Evolutionary conservation across 2,888 invertebrate species (phyloP).

Genomic region (Rotaria socialis): DNA sequence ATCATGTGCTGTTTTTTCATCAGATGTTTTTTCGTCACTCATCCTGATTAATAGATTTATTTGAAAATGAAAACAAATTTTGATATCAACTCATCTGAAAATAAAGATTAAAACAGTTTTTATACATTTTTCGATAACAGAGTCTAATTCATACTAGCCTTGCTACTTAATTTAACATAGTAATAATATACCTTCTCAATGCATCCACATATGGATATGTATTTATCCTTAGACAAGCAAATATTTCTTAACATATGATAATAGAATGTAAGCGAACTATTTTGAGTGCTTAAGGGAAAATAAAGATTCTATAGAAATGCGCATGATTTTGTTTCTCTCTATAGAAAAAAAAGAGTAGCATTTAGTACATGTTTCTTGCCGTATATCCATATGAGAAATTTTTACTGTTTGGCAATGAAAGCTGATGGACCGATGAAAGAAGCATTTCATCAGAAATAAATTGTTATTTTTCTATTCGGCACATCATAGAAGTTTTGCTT

Average conservation of each 20-base stretch:
- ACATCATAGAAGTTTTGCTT: not conserved
- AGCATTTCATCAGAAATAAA: not conserved
- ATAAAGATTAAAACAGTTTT: not conserved
- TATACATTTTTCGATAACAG: not conserved
- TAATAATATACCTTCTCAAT: not conserved
- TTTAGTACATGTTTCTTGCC: not conserved
- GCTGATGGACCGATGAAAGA: conserved; percentile 1
- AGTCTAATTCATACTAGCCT: no score
- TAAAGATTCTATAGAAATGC: not conserved
- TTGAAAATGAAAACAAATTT: no score
- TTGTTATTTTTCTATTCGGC: not conserved
- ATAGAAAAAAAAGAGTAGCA: not conserved
- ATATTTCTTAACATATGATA: not conserved
- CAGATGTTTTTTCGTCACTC: not conserved
- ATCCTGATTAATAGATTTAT: not conserved
- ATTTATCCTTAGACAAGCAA: not conserved
- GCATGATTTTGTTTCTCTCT: not conserved
- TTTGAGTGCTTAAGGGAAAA: not conserved
- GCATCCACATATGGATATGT: not conserved
- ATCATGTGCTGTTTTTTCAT: not conserved
- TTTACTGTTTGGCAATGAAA: not conserved
- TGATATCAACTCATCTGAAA: not conserved
- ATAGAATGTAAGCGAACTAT: not conserved
- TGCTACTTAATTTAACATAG: not conserved
- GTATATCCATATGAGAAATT: not conserved